Base-by-base conservation (phyloP, 2,797 vertebrate genomes). In the Enteromius treurensis region DNA sequence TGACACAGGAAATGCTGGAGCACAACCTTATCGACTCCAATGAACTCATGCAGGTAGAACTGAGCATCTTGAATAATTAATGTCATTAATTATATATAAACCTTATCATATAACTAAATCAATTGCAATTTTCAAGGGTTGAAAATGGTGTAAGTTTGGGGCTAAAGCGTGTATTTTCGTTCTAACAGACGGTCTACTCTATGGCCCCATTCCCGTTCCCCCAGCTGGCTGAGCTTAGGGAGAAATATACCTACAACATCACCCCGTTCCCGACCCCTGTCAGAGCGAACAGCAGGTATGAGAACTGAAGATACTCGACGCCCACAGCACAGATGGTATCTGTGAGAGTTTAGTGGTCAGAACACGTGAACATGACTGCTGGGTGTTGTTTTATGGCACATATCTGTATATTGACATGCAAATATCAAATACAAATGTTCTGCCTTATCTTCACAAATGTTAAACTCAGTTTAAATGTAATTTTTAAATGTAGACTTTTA, bases 231-330 rank as follows among this genome's bases (percentile, higher is more conserved):
- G 98, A 99, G 90, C 88, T 99, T 85, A 95, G 98, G 85, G 98
- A 99, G 93, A 99, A 99, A 84, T 99, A 99, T 86, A 99, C 98
- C 0, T 99, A 99, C 92, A 99, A 99, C 91, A 99, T 99, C 86
- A 99, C 97, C 58, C 98, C 98, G 1, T 99, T 99, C 78, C 97
- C 97, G 45, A 97, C 96, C 82, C 89, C 97, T 4, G 95, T 97
- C 81, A 98, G 96, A 91, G 93, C 96, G 88, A 93, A 86, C 40
- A 90, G 90, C 85, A 94, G 94, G 95, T 95, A 69, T 73, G 69
- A 73, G 75, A 68, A 47, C 21, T 42, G 14, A 79, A 70, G 42
- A 79, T 19, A 8, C 42, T 47, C 5, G 0, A 23, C 26, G n/a
- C 42, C 45, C 67, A 49, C 60, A 45, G 58, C 67, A 62, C 62